Conservation (phyloP, 2,797 vertebrate genomes). For the Anolis apletophallus region DNA sequence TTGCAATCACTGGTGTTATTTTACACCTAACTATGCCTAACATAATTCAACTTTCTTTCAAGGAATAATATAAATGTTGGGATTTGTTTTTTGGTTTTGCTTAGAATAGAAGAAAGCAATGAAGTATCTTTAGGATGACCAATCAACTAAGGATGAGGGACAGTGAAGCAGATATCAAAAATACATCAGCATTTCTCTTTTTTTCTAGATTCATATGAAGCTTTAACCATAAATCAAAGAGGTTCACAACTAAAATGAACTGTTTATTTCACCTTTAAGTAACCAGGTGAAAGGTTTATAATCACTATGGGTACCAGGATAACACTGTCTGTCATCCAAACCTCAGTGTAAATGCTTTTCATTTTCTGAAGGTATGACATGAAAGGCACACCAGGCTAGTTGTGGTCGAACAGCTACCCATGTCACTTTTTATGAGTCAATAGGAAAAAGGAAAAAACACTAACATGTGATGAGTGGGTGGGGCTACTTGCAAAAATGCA, state of each 20-base stretch:
- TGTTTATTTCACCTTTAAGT: not conserved
- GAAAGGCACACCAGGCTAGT: not conserved
- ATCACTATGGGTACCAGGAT: not conserved
- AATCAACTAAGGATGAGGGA: not conserved
- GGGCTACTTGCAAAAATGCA: too few relatives aligned
- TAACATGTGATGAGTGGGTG: too few relatives aligned
- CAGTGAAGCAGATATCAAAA: not conserved
- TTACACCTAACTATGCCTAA: not conserved
- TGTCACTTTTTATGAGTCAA: not conserved
- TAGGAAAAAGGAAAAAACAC: not conserved
- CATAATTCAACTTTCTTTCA: not conserved
- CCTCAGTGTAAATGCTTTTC: not conserved
- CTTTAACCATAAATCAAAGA: not conserved
- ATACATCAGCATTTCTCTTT: not conserved
- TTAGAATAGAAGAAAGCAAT: not conserved
- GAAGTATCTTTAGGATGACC: not conserved
- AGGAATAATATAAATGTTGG: not conserved
- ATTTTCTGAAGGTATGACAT: not conserved
- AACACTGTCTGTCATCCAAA: not conserved
- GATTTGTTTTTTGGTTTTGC: not conserved
- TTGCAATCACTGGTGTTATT: constrained; percentile 3
- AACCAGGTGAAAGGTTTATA: not conserved
- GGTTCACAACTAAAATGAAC: not conserved
- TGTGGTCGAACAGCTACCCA: not conserved
- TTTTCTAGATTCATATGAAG: not conserved